Percentiles rank a stretch among this genome's conserved stretches.
Evolutionary conservation across 2,888 invertebrate genomes (phyloP).

Genomic region (Limnephilus rhombicus): DNA sequence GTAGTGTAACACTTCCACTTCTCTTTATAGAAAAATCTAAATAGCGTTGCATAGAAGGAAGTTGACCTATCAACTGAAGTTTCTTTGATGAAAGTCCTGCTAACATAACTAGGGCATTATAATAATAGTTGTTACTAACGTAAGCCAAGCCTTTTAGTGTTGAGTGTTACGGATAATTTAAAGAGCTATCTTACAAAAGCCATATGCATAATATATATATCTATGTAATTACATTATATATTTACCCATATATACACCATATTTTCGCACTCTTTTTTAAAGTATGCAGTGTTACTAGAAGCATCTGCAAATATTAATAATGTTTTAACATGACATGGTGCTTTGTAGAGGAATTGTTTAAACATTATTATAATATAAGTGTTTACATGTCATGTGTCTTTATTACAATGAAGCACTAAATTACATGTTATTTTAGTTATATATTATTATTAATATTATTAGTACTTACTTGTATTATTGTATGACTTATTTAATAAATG

Average conservation of each 20-base stretch:
- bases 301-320: constrained; percentile 6
- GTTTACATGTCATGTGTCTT: constrained; percentile 23
- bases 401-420: constrained; percentile 13
- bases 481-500: constrained; percentile 40
- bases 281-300: constrained; percentile 25
- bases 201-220: constrained; percentile 37
- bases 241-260: constrained; percentile 18
- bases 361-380: constrained; percentile 7
- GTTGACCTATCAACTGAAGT: too few relatives aligned
- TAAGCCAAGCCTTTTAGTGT: constrained; percentile 48
- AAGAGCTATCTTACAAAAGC: constrained; percentile 21
- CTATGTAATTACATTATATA: neutral
- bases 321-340: constrained; percentile 37
- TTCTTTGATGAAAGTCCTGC: too few relatives aligned
- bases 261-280: constrained; percentile 41
- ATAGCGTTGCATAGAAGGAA: neutral
- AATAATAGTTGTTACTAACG: constrained; percentile 14
- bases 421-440: neutral
- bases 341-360: constrained; percentile 44
- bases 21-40: neutral
- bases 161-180: constrained; percentile 28
- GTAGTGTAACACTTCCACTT: neutral
- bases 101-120: neutral
- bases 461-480: constrained; percentile 18
- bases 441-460: neutral